These are phyloP conservation scores for Cotesia vestalis DNA, from an alignment of 1,140 invertebrate genomes.

Conservation along the genomic window DNA sequence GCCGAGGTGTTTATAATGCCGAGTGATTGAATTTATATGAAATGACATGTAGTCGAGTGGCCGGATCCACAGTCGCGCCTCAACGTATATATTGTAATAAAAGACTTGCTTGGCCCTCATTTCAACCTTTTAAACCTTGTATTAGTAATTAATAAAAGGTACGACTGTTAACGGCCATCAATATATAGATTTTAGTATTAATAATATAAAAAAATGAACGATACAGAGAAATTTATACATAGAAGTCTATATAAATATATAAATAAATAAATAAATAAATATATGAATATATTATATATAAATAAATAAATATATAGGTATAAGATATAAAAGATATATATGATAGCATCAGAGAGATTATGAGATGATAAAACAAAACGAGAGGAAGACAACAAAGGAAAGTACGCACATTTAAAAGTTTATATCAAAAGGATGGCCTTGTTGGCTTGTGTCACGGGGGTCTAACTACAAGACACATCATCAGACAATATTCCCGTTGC, in stretches of 20 bases:
- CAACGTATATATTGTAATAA: background rate
- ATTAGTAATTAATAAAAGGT: constrained; percentile 6
- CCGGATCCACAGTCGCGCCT: constrained; percentile 32
- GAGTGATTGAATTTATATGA: constrained; percentile 18
- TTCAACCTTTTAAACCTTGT: no score
- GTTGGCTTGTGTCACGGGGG: constrained; percentile 32
- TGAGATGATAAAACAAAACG: constrained; percentile 21
- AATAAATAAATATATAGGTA: no score
- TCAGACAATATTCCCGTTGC: constrained; percentile 36
- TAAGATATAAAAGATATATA: no score
- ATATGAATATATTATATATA: constrained; percentile 24
- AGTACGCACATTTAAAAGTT: background rate
- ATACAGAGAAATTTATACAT: constrained; percentile 10
- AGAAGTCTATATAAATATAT: constrained; percentile 19
- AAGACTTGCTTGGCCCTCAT: no score
- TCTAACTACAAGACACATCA: constrained; percentile 2
- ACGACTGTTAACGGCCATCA: constrained; percentile 31
- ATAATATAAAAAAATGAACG: constrained; percentile 21
- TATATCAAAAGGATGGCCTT: no score
- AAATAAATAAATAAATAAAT: constrained; percentile 12
- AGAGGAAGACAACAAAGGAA: constrained; percentile 7
- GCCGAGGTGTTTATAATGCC: background rate
- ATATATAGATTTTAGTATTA: constrained; percentile 27
- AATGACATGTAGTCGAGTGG: constrained; percentile 28
- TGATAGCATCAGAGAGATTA: constrained; percentile 6